These are phyloP conservation scores for Etia nguti DNA, from an alignment of 2,113 vertebrate genomes.

Conservation along the genomic window DNA sequence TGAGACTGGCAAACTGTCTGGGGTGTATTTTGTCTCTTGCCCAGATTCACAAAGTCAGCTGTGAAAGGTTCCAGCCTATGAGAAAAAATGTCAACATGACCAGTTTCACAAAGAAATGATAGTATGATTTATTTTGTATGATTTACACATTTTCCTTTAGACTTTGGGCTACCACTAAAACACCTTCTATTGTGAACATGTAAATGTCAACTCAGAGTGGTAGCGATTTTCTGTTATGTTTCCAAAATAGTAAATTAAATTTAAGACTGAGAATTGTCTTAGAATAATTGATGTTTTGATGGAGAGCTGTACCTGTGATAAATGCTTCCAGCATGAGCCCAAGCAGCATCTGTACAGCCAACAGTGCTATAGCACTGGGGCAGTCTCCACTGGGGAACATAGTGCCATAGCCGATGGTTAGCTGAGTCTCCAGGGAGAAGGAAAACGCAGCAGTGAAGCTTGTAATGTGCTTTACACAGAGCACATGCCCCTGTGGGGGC, in stretches of 20 bases:
- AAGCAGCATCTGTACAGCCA: slow-evolving; percentile 95
- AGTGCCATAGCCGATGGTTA: slow-evolving; percentile 96
- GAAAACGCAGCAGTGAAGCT: slow-evolving; percentile 96
- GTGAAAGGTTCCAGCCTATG: background rate
- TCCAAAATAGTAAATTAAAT: background rate
- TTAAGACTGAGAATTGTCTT: background rate
- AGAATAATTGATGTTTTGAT: background rate
- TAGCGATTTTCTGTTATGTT: background rate
- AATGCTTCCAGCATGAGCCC: slow-evolving; percentile 97
- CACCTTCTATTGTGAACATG: background rate
- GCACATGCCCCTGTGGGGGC: slow-evolving; percentile 88
- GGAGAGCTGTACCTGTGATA: slow-evolving; percentile 85
- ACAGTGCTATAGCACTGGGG: slow-evolving; percentile 88
- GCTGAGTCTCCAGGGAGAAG: slow-evolving; percentile 95
- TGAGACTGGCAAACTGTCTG: background rate
- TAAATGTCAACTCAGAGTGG: background rate
- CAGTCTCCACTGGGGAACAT: slow-evolving; percentile 98
- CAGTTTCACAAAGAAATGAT: background rate
- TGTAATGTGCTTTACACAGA: slow-evolving; percentile 94
- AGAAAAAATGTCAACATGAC: background rate
- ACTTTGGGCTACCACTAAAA: background rate
- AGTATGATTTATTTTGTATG: background rate
- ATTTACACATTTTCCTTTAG: background rate
- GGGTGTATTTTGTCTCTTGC: background rate
- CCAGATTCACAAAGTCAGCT: background rate